A percentile compares a stretch with the other conserved stretches of the same genome.
These are phyloP conservation scores for Arbacia lixula DNA, from an alignment of 53 echinoderm and acorn worm genomes.

Conservation along the genomic window DNA sequence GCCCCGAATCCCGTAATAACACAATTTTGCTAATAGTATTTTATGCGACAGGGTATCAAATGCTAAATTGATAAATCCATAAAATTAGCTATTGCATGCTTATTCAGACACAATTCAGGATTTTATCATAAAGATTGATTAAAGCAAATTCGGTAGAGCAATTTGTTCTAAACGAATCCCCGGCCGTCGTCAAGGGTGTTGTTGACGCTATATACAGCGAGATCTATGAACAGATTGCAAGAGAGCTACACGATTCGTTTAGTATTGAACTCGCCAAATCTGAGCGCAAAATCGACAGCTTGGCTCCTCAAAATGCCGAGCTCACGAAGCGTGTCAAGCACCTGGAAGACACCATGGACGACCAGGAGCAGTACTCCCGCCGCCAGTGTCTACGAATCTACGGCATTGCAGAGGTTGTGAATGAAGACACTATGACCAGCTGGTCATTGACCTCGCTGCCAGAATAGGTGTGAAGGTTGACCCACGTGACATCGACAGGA, in stretches of 20 bases:
- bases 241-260: conserved; percentile 25
- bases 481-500: conserved; percentile 2
- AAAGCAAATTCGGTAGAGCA: too few relatives aligned
- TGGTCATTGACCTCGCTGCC: conserved; percentile 9
- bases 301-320: background rate
- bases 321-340: background rate
- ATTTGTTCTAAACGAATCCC: too few relatives aligned
- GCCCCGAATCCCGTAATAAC: too few relatives aligned
- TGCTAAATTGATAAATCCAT: too few relatives aligned
- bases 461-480: background rate
- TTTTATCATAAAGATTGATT: too few relatives aligned
- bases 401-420: conserved; percentile 5
- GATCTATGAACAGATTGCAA: conserved; percentile 31
- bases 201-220: conserved; percentile 23
- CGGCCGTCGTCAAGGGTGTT: conserved; percentile 6
- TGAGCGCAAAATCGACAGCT: background rate
- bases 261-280: conserved; percentile 6
- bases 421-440: conserved; percentile 27
- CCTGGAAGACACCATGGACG: conserved; percentile 1
- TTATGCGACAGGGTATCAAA: too few relatives aligned
- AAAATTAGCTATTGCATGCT: too few relatives aligned
- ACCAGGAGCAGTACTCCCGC: conserved; percentile 31
- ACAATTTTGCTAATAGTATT: too few relatives aligned
- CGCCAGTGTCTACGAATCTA: conserved; percentile 20
- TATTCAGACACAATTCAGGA: too few relatives aligned